Base-by-base conservation (phyloP, 2,797 vertebrate genomes). In the Streptopelia turtur region DNA sequence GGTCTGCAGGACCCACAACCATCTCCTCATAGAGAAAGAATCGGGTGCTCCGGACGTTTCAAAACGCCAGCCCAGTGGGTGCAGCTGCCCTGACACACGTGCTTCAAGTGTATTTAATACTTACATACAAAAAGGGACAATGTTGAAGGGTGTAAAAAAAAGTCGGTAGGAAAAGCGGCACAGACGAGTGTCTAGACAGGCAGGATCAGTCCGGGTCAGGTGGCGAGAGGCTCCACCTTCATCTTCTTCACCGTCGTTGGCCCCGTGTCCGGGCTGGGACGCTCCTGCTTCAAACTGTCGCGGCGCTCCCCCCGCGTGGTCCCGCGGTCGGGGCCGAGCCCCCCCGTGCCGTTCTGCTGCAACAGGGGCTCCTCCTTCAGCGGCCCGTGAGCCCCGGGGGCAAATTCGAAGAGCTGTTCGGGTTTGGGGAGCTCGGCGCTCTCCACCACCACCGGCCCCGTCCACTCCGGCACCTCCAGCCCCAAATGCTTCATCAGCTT, bases 391-490 rank as follows among this genome's bases (percentile, higher is more conserved):
- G 61, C 83, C 30, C 81, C 7, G 0, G 77, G 18, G 15, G 84
- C 35, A 3, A 82, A 56, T 37, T 6, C 41, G 13, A 83, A 76
- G 33, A 56, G 61, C 31, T 47, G 77, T 28, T 92, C 1, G 4
- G 94, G 47, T 53, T 70, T 49, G 74, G 95, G 25, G 4, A 59
- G 77, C 2, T 96, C 94, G 2, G 94, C 1, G 11, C 75, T 76
- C 61, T 97, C 97, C 76, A 99, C 98, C 86, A 99, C 79, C 1
- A 96, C 97, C 0, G 99, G 99, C 27, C 99, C 98, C 1, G 97
- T 96, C 99, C 99, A 99, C 93, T 98, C 94, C 0, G 99, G 99
- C 63, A 99, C 98, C 79, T 99, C 98, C 91, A 99, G 86, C 71
- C 98, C 98, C 79, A 99, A 96, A 35, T 95, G 96, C 82, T 98